Evolutionary conservation across 2,113 vertebrate species (phyloP), one percentile per base, ranked within the genome.

Genomic region (Syngnathoides biaculeatus): DNA sequence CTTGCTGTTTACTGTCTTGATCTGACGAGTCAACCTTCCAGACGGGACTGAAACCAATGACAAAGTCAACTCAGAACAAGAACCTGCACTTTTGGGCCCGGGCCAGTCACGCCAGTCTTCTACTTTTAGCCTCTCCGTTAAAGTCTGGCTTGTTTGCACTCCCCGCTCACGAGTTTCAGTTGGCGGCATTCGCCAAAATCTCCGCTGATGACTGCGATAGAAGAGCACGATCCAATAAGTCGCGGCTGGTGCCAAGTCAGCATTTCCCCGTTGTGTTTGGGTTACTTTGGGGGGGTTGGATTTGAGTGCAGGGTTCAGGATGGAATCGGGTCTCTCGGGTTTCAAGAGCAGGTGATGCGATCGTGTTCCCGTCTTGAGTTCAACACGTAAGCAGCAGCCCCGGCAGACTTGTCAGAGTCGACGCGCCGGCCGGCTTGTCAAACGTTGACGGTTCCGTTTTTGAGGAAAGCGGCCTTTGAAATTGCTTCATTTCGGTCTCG

Each of bases 311-410:
- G 68, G 50, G 48, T 55, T 75, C 71, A 53, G 47, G 20, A 19
- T 53, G 68, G n/a, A 5, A 81, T 50, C n/a, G n/a, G 55, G 26
- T 64, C 43, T 50, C 70, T 79, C 35, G 8, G n/a, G 48, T 79
- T 79, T 75, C 73, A 40, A 40, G 40, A 42, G 68, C 75, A 75
- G 35, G 39, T 72, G 69, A 26, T 39, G 24, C 24, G 71, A 81
- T 86, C 76, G 72, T 78, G 84, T 77, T 84, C 79, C 78, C 69
- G 75, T 79, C 79, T 73, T 35, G 0, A 58, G 48, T 39, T 71
- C 45, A 0, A 67, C 56, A 22, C 6, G n/a, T n/a, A n/a, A n/a
- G 30, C 30, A 35, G 14, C 53, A 22, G 53, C 22, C 39, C 64
- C 55, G 68, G 66, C 77, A 67, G 50, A 69, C 69, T 6, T 63